A percentile compares a stretch with the other conserved stretches of the same genome.
phyloP scores from a whole-genome alignment of 2,797 vertebrate species.

The Lophotriccus pileatus region DNA sequence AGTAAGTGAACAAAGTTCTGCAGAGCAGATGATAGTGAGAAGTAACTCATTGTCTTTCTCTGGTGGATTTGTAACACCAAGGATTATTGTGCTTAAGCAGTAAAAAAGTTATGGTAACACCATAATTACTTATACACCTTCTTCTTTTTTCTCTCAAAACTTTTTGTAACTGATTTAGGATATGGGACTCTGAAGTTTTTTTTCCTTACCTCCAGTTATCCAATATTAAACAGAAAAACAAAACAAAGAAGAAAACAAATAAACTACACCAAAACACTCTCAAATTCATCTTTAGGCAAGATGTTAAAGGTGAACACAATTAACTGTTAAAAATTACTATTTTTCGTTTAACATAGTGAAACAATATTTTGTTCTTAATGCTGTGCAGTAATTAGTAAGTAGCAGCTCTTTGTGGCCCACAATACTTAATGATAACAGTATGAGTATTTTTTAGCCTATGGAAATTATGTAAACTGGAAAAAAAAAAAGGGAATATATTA shows the following conservation, averaged over 20 bases:
- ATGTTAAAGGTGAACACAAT: not conserved
- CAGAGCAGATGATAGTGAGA: not conserved
- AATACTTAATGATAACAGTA: not conserved
- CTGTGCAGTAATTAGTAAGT: not conserved
- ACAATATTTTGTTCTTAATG: not conserved
- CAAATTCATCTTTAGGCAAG: not conserved
- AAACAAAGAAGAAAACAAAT: not conserved
- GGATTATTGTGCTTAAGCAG: not conserved
- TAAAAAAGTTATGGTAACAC: not conserved
- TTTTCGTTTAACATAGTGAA: not conserved
- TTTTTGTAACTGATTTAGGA: not conserved
- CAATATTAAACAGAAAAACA: not conserved
- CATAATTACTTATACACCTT: not conserved
- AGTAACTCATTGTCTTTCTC: not conserved
- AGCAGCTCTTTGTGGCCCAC: not conserved
- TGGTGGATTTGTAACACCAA: not conserved
- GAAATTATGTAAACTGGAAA: not conserved
- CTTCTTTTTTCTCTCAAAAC: not conserved
- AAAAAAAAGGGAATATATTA: not conserved
- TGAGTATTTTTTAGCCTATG: not conserved
- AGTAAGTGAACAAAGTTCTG: not conserved
- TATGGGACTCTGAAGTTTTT: accelerated
- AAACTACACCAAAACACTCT: not conserved
- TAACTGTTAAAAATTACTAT: not conserved
- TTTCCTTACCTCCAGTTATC: not conserved